These are phyloP conservation scores for Anoplius nigerrimus DNA, from an alignment of 2,888 invertebrate genomes.

Conservation along the genomic window DNA sequence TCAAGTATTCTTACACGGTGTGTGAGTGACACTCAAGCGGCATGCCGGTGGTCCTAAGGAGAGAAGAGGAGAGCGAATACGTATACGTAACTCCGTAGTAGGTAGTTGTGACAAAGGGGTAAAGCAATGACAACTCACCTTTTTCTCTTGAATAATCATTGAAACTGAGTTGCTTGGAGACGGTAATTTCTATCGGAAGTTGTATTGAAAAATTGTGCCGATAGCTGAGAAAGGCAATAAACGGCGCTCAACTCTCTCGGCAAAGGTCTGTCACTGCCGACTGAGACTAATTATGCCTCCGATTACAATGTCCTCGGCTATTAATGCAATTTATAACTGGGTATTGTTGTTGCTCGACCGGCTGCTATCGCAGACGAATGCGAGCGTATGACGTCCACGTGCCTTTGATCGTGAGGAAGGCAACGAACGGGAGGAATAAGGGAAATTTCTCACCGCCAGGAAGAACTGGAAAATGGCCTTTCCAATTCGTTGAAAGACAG, in stretches of 20 bases:
- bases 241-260: slow-evolving; percentile 35
- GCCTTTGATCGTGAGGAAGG: neutral
- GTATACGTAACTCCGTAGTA: no score
- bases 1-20: slow-evolving; percentile 51
- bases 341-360: slow-evolving; percentile 33
- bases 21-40: slow-evolving; percentile 46
- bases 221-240: slow-evolving; percentile 57
- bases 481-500: no score
- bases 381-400: slow-evolving; percentile 22
- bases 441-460: neutral
- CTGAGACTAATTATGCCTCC: slow-evolving; percentile 67
- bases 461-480: no score
- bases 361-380: slow-evolving; percentile 26
- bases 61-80: slow-evolving; percentile 37
- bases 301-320: slow-evolving; percentile 64
- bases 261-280: slow-evolving; percentile 48
- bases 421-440: slow-evolving; percentile 4
- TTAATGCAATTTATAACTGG: slow-evolving; percentile 63
- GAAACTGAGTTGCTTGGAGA: no score
- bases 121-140: neutral
- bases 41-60: slow-evolving; percentile 17
- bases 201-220: slow-evolving; percentile 47
- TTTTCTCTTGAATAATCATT: neutral
- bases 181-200: slow-evolving; percentile 49
- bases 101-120: no score